Evolutionary conservation across 2,888 invertebrate species (phyloP).

Genomic region (Antheraea yamamai): DNA sequence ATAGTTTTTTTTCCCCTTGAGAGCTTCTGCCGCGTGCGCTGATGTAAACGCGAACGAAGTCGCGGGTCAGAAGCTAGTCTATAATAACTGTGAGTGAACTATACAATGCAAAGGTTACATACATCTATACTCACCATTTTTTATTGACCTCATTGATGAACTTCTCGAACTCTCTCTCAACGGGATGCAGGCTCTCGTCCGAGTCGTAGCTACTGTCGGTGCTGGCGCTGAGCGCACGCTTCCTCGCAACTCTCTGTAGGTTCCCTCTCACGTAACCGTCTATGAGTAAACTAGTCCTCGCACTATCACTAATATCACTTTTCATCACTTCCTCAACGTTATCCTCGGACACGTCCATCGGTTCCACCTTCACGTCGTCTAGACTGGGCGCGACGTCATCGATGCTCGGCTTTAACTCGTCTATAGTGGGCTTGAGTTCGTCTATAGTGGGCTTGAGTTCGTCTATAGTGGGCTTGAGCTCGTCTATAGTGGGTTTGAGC

Average conservation of each 20-base stretch:
- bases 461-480: neutral
- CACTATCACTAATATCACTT: slow-evolving; percentile 67
- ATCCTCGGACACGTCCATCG: slow-evolving; percentile 28
- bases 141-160: slow-evolving; percentile 72
- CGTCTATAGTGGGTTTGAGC: slow-evolving; percentile 2
- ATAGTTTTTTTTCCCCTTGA: too few relatives aligned
- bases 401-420: slow-evolving; percentile 12
- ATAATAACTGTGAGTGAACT: too few relatives aligned
- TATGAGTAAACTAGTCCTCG: slow-evolving; percentile 43
- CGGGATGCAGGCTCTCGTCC: slow-evolving; percentile 68
- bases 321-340: slow-evolving; percentile 41
- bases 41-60: too few relatives aligned
- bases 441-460: slow-evolving; percentile 25
- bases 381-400: slow-evolving; percentile 26
- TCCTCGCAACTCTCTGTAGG: slow-evolving; percentile 51
- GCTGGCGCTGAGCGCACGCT: slow-evolving; percentile 61
- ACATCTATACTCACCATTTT: slow-evolving; percentile 65
- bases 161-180: slow-evolving; percentile 69
- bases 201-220: slow-evolving; percentile 70
- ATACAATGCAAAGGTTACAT: too few relatives aligned
- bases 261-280: slow-evolving; percentile 54
- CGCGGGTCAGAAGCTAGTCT: too few relatives aligned
- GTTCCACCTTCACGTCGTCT: slow-evolving; percentile 38
- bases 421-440: slow-evolving; percentile 11
- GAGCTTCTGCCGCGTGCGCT: too few relatives aligned